phyloP scores from a whole-genome alignment of 2,113 vertebrate species.

The Ophiodon elongatus region DNA sequence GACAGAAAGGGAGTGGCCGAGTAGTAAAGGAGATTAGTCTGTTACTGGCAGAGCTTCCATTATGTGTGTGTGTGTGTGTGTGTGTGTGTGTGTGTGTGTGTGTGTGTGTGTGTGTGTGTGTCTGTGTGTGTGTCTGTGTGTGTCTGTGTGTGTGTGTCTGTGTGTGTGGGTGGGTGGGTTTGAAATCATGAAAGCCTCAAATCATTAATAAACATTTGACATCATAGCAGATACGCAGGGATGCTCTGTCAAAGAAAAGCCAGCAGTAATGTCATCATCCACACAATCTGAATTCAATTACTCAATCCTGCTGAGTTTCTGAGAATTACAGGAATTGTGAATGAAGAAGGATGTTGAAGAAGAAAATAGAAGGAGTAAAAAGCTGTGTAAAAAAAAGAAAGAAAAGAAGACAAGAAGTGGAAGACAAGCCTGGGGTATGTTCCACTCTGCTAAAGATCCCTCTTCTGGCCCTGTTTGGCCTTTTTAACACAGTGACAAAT shows the following conservation, averaged over 20 bases:
- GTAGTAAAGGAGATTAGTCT: conserved; percentile 61
- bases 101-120: conserved; percentile 15
- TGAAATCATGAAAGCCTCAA: conserved; percentile 60
- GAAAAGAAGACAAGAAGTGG: background rate
- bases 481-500: conserved; percentile 74
- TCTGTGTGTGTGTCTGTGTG: conserved; percentile 25
- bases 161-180: conserved; percentile 6
- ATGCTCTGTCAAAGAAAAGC: conserved; percentile 38
- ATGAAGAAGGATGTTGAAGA: conserved; percentile 30
- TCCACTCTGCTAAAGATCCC: conserved; percentile 48
- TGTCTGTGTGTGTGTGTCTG: conserved; percentile 39
- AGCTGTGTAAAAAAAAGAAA: conserved; percentile 3
- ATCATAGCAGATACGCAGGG: conserved; percentile 42
- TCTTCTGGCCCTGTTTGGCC: conserved; percentile 57
- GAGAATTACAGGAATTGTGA: conserved; percentile 37
- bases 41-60: conserved; percentile 55
- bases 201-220: conserved; percentile 67
- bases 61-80: conserved; percentile 39
- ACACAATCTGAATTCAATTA: conserved; percentile 37
- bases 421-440: conserved; percentile 38
- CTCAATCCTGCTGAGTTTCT: conserved; percentile 13
- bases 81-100: conserved; percentile 13
- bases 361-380: conserved; percentile 36
- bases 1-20: conserved; percentile 62
- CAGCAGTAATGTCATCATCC: conserved; percentile 51